Evolutionary conservation across 2,888 invertebrate species (phyloP), one percentile per base, ranked within the genome.

Genomic region (Drosophila antonietae): DNA sequence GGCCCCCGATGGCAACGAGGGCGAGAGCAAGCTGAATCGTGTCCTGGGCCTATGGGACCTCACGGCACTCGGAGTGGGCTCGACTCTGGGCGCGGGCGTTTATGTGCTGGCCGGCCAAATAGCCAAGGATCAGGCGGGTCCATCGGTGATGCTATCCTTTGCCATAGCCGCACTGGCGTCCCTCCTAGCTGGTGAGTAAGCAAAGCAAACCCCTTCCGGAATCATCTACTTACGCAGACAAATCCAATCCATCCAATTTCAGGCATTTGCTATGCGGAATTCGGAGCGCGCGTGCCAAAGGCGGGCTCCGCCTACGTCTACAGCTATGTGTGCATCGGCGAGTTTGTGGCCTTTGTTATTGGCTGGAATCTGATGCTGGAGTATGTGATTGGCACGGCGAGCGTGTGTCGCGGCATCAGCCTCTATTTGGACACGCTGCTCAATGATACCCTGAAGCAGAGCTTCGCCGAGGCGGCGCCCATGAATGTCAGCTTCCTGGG

Each of bases 351-450:
- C 0, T 98, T 98, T 92, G 93, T 97, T 35, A 96, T 98, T 79
- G 98, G 98, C 2, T 98, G 98, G 98, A 97, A 97, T 93, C 94
- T 98, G 67, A 96, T 98, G 67, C 93, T 98, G 79, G 97, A 97
- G 91, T 96, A 96, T 90, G 93, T 96, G 7, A 96, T 97, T 76
- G 97, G 96, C 49, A 91, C 92, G 0, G 92, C 97, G 0, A 96
- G 96, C 88, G 95, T 97, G 3, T 96, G 96, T 8, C 94, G 95
- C 51, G 97, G 96, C 0, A 94, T 97, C 58, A 97, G 96, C 90
- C 93, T 95, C 47, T 96, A 96, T 90, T 93, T 97, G 75, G 97
- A 97, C 91, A 93, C 94, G 0, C 91, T 97, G 57, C 90, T 94
- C 6, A 94, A 95, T 81, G 93, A 95, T 70, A 93, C 94, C 5